A percentile compares a stretch with the other conserved stretches of the same genome.
phyloP scores from a whole-genome alignment of 53 echinoderm and acorn worm genomes.

The Hippasteria phrygiana region DNA sequence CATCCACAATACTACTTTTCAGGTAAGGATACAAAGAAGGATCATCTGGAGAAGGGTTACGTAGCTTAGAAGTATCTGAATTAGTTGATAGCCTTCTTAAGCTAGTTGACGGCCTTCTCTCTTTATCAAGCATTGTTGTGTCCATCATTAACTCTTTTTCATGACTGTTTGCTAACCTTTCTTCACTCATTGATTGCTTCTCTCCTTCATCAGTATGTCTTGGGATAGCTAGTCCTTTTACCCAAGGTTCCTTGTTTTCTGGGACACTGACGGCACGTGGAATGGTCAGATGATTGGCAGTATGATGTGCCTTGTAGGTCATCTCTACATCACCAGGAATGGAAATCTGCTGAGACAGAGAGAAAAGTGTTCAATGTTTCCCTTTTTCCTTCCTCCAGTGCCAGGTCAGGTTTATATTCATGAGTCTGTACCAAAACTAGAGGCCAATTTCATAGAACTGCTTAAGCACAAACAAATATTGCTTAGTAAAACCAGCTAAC shows the following conservation, averaged over 20 bases:
- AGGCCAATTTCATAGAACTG: too few species aligned
- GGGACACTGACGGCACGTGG: constrained; percentile 31
- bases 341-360: neutral
- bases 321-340: constrained; percentile 25
- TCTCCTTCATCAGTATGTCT: neutral
- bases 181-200: neutral
- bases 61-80: neutral
- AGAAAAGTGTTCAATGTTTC: neutral
- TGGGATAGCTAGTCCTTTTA: neutral
- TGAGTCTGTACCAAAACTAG: too few species aligned
- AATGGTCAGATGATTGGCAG: constrained; percentile 6
- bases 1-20: neutral
- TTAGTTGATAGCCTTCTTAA: constrained; percentile 37
- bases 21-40: constrained; percentile 42
- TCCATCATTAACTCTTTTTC: neutral
- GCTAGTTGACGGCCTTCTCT: constrained; percentile 18
- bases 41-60: neutral
- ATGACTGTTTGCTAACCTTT: neutral
- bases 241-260: neutral
- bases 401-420: too few species aligned
- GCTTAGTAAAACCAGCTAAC: too few species aligned
- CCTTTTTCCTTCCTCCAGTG: neutral
- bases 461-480: too few species aligned
- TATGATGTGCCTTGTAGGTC: neutral
- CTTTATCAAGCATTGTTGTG: neutral